Conservation (phyloP, 2,113 vertebrate genomes). For the Hippocampus mohnikei region DNA sequence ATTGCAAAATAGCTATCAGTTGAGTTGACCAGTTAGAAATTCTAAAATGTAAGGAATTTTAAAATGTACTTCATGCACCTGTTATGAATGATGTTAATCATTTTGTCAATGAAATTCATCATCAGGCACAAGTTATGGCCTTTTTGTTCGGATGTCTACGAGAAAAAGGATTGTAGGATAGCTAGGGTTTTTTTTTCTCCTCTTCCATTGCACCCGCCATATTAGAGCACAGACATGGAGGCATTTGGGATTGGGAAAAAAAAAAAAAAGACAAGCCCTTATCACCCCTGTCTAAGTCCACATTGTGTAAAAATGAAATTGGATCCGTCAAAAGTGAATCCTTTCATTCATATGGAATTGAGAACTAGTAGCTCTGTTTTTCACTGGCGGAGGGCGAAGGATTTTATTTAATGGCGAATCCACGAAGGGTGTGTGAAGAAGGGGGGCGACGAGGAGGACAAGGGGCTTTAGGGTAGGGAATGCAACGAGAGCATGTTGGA, state of each 20-base stretch:
- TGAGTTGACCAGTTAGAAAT: slow-evolving; percentile 6
- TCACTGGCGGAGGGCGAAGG: slow-evolving; percentile 32
- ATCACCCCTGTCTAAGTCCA: slow-evolving; percentile 50
- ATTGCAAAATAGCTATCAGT: background rate
- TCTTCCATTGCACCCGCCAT: slow-evolving; percentile 71
- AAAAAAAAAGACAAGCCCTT: slow-evolving; percentile 53
- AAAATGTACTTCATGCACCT: background rate
- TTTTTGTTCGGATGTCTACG: slow-evolving; percentile 22
- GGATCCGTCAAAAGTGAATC: slow-evolving; percentile 17
- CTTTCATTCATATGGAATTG: slow-evolving; percentile 26
- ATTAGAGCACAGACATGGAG: slow-evolving; percentile 73
- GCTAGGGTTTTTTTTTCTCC: slow-evolving; percentile 47
- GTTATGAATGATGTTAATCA: background rate
- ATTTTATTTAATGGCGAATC: slow-evolving; percentile 48
- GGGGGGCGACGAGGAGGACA: slow-evolving; percentile 44
- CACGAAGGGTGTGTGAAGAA: slow-evolving; percentile 63
- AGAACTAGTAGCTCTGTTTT: slow-evolving; percentile 31
- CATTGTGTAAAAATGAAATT: slow-evolving; percentile 33
- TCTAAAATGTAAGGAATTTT: slow-evolving; percentile 4
- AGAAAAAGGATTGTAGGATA: slow-evolving; percentile 51
- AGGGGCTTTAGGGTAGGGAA: slow-evolving; percentile 42
- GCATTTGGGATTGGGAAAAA: slow-evolving; percentile 60
- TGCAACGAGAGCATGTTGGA: slow-evolving; percentile 34
- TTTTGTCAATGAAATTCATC: slow-evolving; percentile 5
- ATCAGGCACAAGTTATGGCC: slow-evolving; percentile 7